Evolutionary conservation across 2,113 vertebrate genomes (phyloP), one percentile per base, ranked within the genome.

Genomic region (Phocoena sinus): DNA sequence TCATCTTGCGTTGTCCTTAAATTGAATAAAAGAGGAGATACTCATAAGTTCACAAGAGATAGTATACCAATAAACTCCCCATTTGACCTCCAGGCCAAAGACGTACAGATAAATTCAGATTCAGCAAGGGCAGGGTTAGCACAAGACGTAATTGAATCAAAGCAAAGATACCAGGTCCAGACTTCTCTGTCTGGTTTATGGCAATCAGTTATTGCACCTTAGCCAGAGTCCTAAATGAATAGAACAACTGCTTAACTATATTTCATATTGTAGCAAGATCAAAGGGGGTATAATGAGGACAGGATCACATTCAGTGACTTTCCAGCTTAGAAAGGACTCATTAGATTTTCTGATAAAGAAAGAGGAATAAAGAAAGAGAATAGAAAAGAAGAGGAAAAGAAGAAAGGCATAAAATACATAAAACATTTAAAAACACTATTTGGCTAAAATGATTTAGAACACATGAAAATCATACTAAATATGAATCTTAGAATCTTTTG

Each of bases 31-130:
- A 94, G 62, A 95, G 41, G 74, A 97, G 88, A 86, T 13, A 56
- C 26, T 90, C 41, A 1, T 82, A 74, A 44, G 28, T 56, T 89
- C 47, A 67, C 12, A 63, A 89, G n/a, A 84, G 67, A 86, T 10
- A 33, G 6, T 36, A 3, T 26, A 44, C 56, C 81, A 65, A 12
- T 12, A 85, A 90, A 62, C 26, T 28, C 31, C 80, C n/a, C 82
- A 41, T 89, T 88, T 96, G 65, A 71, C 85, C 91, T 95, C 56
- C 33, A 53, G n/a, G 67, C 82, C 93, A 86, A 91, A 95, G 73
- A 23, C 74, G 76, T 21, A 14, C 14, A 74, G 65, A 93, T 93
- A 77, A 95, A 36, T 71, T 82, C 56, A 68, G n/a, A 79, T 44
- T 80, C 67, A 62, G 50, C n/a, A 20, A 25, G 12, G 9, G 62